Evolutionary conservation across 2,888 invertebrate species (phyloP).

Genomic region (Mesochorus sp.): DNA sequence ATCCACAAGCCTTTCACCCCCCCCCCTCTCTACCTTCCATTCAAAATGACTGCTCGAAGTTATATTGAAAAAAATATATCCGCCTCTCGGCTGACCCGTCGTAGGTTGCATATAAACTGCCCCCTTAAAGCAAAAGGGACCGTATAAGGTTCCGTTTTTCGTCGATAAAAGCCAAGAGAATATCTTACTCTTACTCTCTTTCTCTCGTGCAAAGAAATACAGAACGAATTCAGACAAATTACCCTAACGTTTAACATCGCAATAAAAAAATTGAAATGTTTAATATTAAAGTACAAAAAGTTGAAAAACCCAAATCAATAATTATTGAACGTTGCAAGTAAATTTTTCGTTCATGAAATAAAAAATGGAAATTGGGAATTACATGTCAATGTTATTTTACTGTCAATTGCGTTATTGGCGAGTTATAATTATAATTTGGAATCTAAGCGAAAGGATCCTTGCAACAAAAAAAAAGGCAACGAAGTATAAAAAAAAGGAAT

Average conservation of each 20-base stretch:
- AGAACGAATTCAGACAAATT: conserved; percentile 18
- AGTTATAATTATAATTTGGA: no score
- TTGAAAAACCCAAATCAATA: no score
- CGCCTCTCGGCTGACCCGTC: conserved; percentile 75
- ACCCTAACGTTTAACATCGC: conserved; percentile 30
- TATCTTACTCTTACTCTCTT: conserved; percentile 37
- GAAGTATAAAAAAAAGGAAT: conserved; percentile 54
- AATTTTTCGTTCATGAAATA: conserved; percentile 6
- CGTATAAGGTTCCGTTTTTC: conserved; percentile 28
- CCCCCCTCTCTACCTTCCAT: conserved; percentile 48
- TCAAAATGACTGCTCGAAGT: conserved; percentile 60
- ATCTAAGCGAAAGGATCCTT: no score
- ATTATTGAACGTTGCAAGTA: conserved; percentile 38
- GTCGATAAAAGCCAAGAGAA: conserved; percentile 22
- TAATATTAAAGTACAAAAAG: no score
- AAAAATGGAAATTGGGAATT: no score
- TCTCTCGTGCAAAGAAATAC: conserved; percentile 47
- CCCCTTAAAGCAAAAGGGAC: conserved; percentile 70
- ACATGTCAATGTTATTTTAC: no score
- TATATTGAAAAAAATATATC: conserved; percentile 80
- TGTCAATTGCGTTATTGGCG: no score
- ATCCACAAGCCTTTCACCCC: no score
- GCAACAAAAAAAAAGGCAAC: conserved; percentile 38
- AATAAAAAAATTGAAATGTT: no score
- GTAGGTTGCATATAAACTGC: conserved; percentile 81